Evolutionary conservation across 2,797 vertebrate genomes (phyloP), one percentile per base, ranked within the genome.

Genomic region (Sebastes itinus): DNA sequence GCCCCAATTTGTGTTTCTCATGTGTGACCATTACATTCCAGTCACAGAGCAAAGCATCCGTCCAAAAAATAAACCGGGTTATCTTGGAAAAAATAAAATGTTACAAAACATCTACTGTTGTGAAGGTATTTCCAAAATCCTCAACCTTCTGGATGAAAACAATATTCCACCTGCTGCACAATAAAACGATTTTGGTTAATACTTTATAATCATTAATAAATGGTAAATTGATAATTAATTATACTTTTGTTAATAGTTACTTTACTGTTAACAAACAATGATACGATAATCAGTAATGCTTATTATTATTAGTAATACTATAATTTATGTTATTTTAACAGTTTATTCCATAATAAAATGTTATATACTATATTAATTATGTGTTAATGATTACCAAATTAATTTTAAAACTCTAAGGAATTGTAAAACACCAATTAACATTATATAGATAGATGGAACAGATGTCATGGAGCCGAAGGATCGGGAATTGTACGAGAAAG

Each of bases 11-110:
- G 33, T 38, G 72, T 64, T 54, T 35, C 72, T 58, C 30, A 20
- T 72, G 46, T 66, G 56, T 58, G 64, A 74, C 68, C 42, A 70
- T 77, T 77, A 67, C 33, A 71, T 63, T 69, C 32, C n/a, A 69
- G 62, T 70, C 80, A 63, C 75, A 38, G 69, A 74, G 59, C n/a
- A 7, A 22, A 77, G 55, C 55, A 63, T 72, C 33, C 13, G 12
- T 32, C 6, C 46, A 52, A 52, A 54, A 42, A 58, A 42, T 11
- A 54, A 32, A 80, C 5, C 12, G 5, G 35, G 27, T 13, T 23
- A 11, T 5, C 32, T 70, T 14, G 25, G 18, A 61, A 56, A 74
- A 66, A 56, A 20, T n/a, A 6, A 38, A 32, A 63, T 70, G 62
- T 32, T 27, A 42, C 33, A 52, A 68, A 63, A 28, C 20, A 35